Evolutionary conservation across 2,113 vertebrate genomes (phyloP).

Genomic region (Carassius gibelio): DNA sequence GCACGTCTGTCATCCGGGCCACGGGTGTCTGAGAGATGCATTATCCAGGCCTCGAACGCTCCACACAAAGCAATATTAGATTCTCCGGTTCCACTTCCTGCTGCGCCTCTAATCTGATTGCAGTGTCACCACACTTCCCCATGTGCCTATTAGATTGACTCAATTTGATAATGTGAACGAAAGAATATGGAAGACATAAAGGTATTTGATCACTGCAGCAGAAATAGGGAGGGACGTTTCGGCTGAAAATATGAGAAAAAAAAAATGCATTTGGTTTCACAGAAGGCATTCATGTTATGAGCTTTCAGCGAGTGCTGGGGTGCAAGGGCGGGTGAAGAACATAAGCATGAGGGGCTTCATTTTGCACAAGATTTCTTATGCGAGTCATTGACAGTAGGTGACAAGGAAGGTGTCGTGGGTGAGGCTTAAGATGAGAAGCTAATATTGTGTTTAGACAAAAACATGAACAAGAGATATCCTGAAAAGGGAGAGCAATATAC

Average conservation of each 20-base stretch:
- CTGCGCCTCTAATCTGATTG: constrained; percentile 53
- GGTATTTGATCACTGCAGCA: constrained; percentile 22
- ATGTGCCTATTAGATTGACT: constrained; percentile 50
- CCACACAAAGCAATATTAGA: constrained; percentile 51
- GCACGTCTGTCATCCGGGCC: constrained; percentile 46
- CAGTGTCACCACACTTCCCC: constrained; percentile 46
- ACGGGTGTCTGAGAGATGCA: constrained; percentile 54
- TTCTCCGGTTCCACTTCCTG: constrained; percentile 26
- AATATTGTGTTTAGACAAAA: constrained; percentile 21
- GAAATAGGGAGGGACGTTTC: background rate
- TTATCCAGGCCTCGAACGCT: constrained; percentile 29
- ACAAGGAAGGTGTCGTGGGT: constrained; percentile 11
- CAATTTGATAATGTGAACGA: constrained; percentile 53
- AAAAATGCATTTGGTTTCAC: background rate
- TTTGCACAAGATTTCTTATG: background rate
- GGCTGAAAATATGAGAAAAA: background rate
- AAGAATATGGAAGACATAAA: constrained; percentile 45
- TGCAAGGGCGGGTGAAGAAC: constrained; percentile 1
- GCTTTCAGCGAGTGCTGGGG: background rate
- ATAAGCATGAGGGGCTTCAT: background rate
- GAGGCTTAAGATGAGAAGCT: background rate
- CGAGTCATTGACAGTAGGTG: constrained; percentile 18
- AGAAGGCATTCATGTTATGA: background rate
- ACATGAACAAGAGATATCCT: background rate
- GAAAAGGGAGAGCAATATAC: constrained; percentile 21